Evolutionary conservation across 2,888 invertebrate species (phyloP), one percentile per base, ranked within the genome.

Genomic region (Heliothis peltigera): DNA sequence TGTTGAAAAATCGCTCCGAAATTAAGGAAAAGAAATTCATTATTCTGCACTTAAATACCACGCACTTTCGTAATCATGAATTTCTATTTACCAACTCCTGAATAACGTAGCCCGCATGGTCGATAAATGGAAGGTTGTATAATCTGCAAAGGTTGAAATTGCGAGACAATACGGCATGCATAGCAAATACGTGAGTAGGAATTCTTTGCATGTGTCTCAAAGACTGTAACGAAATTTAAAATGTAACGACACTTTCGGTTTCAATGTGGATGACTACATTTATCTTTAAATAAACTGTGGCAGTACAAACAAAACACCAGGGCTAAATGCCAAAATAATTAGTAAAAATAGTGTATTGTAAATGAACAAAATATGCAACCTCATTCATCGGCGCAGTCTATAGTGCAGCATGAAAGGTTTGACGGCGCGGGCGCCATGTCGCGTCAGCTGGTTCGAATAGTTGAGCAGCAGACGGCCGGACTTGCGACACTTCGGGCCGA

Each of bases 371-470:
- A 74, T 70, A 59, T 79, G 71, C 77, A 77, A 62, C 51, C 71
- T 79, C 79, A 79, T 79, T 71, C 58, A 72, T 75, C 56, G 58
- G 52, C 7, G 35, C 32, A 67, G 44, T 68, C 49, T 51, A 73
- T 69, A 76, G 75, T 55, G 53, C 60, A 64, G 62, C 60, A 81
- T 81, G 79, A 80, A 80, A 81, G 82, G 79, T 81, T 73, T 65
- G 83, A 83, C 82, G 89, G 89, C 91, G 91, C 89, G 89, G 89
- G 89, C 91, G 91, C 90, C 90, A 84, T 71, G 79, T 89, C 90
- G 90, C 89, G 84, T 85, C 86, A 82, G 84, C 84, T 85, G 84
- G 82, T 89, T 89, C 83, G 84, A 90, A 91, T 89, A 86, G 81
- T 81, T 85, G 84, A 89, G 86, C 87, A 86, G 89, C 12, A 32